These are phyloP conservation scores for Aratinga solstitialis DNA, from an alignment of 2,797 vertebrate species.

Conservation along the genomic window DNA sequence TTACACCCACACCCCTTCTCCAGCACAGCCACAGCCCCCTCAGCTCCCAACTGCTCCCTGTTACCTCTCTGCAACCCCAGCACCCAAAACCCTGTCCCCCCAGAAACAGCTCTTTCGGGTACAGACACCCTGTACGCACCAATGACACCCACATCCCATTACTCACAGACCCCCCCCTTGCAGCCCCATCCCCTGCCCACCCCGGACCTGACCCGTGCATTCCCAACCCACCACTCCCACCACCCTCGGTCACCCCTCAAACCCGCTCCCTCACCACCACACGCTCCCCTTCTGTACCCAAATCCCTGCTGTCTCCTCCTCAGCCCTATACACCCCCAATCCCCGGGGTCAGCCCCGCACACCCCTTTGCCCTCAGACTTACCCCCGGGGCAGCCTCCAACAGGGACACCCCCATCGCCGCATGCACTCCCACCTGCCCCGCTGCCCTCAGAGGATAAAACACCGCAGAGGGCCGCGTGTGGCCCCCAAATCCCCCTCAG, in stretches of 20 bases:
- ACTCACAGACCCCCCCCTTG: fast-evolving
- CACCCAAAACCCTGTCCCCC: not conserved
- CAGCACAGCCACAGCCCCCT: not conserved
- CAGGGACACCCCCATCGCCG: not conserved
- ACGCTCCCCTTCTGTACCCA: not conserved
- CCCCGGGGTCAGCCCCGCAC: not conserved
- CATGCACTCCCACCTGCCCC: fast-evolving
- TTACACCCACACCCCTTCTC: not conserved
- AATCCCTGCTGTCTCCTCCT: not conserved
- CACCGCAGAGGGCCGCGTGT: no score
- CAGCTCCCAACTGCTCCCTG: fast-evolving
- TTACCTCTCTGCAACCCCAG: not conserved
- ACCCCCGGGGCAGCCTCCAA: fast-evolving
- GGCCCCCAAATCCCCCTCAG: no score
- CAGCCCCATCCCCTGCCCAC: not conserved
- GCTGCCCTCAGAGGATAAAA: not conserved
- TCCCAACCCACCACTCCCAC: not conserved
- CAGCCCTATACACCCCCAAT: no score
- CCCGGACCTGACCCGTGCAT: fast-evolving
- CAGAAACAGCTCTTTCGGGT: fast-evolving
- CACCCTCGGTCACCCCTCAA: not conserved
- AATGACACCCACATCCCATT: fast-evolving
- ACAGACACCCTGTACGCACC: not conserved
- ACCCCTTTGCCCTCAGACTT: fast-evolving
- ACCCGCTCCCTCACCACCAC: not conserved